A percentile compares a stretch with the other conserved stretches of the same genome.
Evolutionary conservation across 1,140 invertebrate genomes (phyloP).

Genomic region (Orchestia grillus): DNA sequence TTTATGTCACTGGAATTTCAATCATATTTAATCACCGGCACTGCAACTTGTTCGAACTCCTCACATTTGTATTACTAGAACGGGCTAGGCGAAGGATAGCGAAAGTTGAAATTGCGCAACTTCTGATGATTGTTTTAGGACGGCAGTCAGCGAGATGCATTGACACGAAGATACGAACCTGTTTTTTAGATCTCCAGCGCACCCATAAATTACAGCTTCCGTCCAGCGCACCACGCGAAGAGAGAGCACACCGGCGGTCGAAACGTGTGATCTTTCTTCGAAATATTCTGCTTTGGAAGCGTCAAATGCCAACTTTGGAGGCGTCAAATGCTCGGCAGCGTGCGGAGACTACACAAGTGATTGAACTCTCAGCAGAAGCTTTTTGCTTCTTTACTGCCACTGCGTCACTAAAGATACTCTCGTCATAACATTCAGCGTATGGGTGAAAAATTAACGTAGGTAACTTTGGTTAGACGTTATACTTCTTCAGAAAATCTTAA

Average conservation of each 20-base stretch:
- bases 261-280: background rate
- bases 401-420: too few relatives aligned
- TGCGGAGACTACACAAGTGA: too few relatives aligned
- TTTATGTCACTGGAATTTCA: background rate
- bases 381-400: too few relatives aligned
- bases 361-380: too few relatives aligned
- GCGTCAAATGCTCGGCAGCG: too few relatives aligned
- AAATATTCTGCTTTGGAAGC: background rate
- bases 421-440: too few relatives aligned
- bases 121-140: constrained; percentile 41
- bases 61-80: constrained; percentile 48
- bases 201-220: background rate
- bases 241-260: background rate
- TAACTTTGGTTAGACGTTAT: too few relatives aligned
- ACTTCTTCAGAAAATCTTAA: too few relatives aligned
- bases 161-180: background rate
- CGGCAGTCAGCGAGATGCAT: constrained; percentile 37
- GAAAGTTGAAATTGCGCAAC: constrained; percentile 43
- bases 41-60: constrained; percentile 1
- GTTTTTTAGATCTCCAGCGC: background rate
- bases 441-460: too few relatives aligned
- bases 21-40: constrained; percentile 27
- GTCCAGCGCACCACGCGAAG: background rate
- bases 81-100: constrained; percentile 44
- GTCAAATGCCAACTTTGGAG: background rate